Percentiles rank a stretch among this genome's conserved stretches.
These are phyloP conservation scores for Doryteuthis pealeii DNA, from an alignment of 1,140 invertebrate genomes.

Conservation along the genomic window DNA sequence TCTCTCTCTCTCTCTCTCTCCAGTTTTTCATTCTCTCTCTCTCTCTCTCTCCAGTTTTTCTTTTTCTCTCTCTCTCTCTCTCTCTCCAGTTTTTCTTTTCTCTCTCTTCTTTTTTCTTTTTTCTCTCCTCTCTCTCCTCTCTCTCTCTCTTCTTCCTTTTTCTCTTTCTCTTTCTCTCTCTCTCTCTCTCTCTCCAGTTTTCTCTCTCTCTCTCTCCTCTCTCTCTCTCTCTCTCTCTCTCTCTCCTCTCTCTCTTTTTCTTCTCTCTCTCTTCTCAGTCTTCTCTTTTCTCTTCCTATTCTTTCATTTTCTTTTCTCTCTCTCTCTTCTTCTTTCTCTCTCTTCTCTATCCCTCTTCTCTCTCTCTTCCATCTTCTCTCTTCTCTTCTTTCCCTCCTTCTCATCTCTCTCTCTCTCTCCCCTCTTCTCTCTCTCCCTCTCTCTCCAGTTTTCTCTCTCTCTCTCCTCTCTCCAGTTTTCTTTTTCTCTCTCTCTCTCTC, in stretches of 20 bases:
- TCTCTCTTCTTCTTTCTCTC: neutral
- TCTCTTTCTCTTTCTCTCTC: neutral
- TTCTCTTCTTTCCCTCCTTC: no score
- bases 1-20: no score
- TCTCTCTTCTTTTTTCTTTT: neutral
- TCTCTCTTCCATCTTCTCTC: no score
- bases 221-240: no score
- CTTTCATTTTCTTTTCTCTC: neutral
- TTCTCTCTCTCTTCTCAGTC: neutral
- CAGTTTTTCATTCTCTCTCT: no score
- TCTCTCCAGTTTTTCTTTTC: no score
- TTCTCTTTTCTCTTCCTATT: neutral
- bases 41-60: no score
- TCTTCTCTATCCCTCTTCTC: neutral
- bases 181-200: neutral
- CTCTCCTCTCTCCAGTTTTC: neutral
- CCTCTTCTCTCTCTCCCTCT: neutral
- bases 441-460: neutral
- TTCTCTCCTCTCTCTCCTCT: neutral
- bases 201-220: neutral
- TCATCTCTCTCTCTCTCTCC: no score
- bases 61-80: no score
- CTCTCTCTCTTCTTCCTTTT: neutral
- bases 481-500: neutral
- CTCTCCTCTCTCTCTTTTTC: neutral